Evolutionary conservation across 2,797 vertebrate species (phyloP).

Genomic region (Carapus acus): DNA sequence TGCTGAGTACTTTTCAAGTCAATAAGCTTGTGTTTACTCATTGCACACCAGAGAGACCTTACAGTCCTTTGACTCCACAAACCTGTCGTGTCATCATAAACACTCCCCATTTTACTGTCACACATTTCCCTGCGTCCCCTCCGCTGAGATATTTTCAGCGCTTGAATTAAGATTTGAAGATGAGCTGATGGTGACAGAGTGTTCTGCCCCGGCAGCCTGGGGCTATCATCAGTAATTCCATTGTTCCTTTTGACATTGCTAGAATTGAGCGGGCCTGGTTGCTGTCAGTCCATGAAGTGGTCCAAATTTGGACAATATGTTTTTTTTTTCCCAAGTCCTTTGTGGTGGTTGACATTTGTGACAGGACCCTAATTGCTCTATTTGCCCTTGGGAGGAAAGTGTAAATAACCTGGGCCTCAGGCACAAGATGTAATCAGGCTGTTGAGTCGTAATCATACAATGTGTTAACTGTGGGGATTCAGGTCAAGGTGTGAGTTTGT

Average conservation of each 20-base stretch:
- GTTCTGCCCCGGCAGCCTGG: slow-evolving; percentile 13
- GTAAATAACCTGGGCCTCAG: slow-evolving; percentile 32
- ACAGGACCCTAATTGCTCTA: slow-evolving; percentile 38
- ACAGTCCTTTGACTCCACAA: slow-evolving; percentile 29
- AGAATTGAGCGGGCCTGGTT: slow-evolving; percentile 39
- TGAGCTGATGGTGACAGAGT: slow-evolving; percentile 32
- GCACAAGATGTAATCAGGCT: too few relatives aligned
- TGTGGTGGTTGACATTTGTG: slow-evolving; percentile 45
- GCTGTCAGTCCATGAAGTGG: slow-evolving; percentile 20
- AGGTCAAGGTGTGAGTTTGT: too few relatives aligned
- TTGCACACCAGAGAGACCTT: slow-evolving; percentile 20
- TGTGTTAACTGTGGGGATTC: not conserved
- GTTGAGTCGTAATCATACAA: not conserved
- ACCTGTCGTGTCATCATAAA: slow-evolving; percentile 44
- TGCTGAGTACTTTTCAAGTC: slow-evolving; percentile 37
- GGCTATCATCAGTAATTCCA: slow-evolving; percentile 29
- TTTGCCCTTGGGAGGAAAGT: slow-evolving; percentile 21
- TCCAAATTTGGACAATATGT: slow-evolving; percentile 20
- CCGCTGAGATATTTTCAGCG: slow-evolving; percentile 27
- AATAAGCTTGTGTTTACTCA: slow-evolving; percentile 52
- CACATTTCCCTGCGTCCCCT: slow-evolving; percentile 22
- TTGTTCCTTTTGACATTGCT: slow-evolving; percentile 39
- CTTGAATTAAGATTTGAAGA: slow-evolving; percentile 50
- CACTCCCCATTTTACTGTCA: slow-evolving; percentile 40
- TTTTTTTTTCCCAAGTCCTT: slow-evolving; percentile 34